phyloP scores from a whole-genome alignment of 1,140 invertebrate species.

The Ooceraea biroi region DNA sequence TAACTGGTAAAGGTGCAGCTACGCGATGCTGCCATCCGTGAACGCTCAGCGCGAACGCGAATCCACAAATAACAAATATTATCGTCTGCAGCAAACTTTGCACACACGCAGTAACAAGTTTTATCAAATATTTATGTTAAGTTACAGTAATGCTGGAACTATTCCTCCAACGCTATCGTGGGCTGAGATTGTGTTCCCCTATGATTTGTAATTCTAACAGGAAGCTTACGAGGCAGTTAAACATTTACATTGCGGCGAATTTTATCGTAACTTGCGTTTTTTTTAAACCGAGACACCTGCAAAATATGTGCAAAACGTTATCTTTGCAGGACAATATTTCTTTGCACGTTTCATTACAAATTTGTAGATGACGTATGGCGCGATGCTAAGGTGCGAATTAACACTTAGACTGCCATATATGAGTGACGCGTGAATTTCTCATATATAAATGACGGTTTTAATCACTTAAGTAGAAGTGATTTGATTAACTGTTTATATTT shows the following conservation, averaged over 20 bases:
- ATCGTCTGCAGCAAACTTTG: conserved; percentile 36
- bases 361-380: neutral
- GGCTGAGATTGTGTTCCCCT: too few relatives aligned
- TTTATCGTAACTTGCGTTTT: conserved; percentile 1
- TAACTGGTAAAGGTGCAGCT: conserved; percentile 42
- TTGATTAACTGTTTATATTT: too few relatives aligned
- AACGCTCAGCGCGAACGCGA: conserved; percentile 16
- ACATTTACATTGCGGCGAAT: neutral
- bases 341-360: neutral
- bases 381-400: neutral
- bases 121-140: neutral
- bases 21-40: conserved; percentile 61
- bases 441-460: too few relatives aligned
- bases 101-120: neutral
- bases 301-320: neutral
- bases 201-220: too few relatives aligned
- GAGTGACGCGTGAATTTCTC: too few relatives aligned
- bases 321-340: neutral
- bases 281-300: neutral
- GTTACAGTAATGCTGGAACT: too few relatives aligned
- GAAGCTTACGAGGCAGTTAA: neutral
- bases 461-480: too few relatives aligned
- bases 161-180: neutral
- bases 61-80: conserved; percentile 16
- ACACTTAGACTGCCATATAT: too few relatives aligned